Conservation (phyloP, 2,113 vertebrate species). For the Motacilla alba region DNA sequence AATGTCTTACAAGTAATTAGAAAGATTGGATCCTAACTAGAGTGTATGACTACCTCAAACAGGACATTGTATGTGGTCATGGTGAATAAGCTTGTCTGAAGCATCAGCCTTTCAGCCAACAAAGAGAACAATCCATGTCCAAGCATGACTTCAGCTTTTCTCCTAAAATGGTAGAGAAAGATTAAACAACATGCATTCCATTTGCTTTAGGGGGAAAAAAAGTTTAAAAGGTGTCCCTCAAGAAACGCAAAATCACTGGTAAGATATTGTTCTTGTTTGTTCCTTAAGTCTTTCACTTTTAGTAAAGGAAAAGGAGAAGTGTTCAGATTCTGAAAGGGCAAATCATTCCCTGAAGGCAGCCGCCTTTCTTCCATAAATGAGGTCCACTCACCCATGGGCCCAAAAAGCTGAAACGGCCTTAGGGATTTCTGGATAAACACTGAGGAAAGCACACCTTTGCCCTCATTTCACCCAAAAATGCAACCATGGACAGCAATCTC, state of each 20-base stretch:
- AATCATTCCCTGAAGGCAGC: background rate
- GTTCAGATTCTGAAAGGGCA: background rate
- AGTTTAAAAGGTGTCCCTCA: background rate
- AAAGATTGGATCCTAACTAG: conserved; percentile 43
- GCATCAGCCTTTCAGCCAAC: conserved; percentile 90
- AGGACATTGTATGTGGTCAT: conserved; percentile 97
- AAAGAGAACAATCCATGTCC: conserved; percentile 92
- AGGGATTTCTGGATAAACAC: background rate
- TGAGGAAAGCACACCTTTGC: background rate
- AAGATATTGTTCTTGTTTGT: background rate
- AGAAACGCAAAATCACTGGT: background rate
- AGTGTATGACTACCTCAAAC: conserved; percentile 85
- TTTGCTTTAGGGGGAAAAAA: background rate
- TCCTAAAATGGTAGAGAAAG: conserved; percentile 76
- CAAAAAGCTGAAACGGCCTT: background rate
- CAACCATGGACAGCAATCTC: background rate
- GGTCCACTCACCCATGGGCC: background rate
- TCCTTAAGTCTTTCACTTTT: background rate
- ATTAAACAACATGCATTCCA: background rate
- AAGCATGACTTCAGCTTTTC: conserved; percentile 96
- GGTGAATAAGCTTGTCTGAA: conserved; percentile 88
- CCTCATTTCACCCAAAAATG: background rate
- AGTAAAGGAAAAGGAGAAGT: background rate
- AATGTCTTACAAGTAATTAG: conserved; percentile 50
- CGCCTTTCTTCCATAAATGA: background rate